Conservation (phyloP, 1,140 invertebrate genomes). For the Solenopsis invicta region DNA sequence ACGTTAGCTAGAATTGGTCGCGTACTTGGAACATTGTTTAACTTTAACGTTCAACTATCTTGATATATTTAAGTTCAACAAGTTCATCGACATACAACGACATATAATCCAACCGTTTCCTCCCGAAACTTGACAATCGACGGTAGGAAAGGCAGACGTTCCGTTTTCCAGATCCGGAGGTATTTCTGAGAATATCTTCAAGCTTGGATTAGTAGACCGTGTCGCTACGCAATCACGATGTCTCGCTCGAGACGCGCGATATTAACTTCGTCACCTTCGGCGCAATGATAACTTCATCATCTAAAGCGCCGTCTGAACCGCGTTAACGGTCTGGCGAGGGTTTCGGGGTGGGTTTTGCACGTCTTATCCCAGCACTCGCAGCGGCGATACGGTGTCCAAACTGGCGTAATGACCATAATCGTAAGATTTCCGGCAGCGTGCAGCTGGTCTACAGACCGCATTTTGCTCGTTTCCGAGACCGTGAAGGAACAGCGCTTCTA, state of each 20-base stretch:
- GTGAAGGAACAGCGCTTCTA: background rate
- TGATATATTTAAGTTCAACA: constrained; percentile 58
- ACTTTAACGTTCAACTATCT: constrained; percentile 35
- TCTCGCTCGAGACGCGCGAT: constrained; percentile 27
- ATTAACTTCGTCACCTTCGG: constrained; percentile 58
- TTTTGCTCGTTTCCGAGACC: background rate
- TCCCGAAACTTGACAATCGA: background rate
- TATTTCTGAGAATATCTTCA: constrained; percentile 19
- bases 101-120: background rate
- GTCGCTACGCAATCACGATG: background rate
- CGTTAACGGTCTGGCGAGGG: background rate
- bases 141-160: constrained; percentile 7
- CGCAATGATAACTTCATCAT: constrained; percentile 47
- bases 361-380: background rate
- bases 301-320: constrained; percentile 4
- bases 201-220: background rate
- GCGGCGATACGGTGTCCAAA: constrained; percentile 39
- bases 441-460: background rate
- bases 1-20: constrained; percentile 18
- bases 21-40: constrained; percentile 11
- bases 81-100: constrained; percentile 38
- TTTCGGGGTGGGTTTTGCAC: background rate
- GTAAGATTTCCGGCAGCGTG: constrained; percentile 25
- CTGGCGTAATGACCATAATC: constrained; percentile 43
- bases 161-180: constrained; percentile 4